Percentiles rank a stretch among this genome's conserved stretches.
Evolutionary conservation across 92 coral and sea anemone genomes (phyloP).

Genomic region (Epizoanthus stellaris): DNA sequence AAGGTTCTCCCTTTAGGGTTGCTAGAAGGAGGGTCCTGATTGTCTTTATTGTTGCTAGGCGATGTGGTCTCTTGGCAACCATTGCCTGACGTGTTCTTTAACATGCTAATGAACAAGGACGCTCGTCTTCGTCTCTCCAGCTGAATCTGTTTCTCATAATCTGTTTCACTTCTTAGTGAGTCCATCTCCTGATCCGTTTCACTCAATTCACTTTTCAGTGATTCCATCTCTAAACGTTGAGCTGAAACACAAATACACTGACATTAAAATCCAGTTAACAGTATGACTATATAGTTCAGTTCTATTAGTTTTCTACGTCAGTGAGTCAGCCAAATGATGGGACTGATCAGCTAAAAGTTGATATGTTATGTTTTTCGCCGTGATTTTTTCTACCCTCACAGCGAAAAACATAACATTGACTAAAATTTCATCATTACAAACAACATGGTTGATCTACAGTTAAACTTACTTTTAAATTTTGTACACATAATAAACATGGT

Average conservation of each 20-base stretch:
- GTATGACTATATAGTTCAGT: too few relatives aligned
- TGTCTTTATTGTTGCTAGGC: background rate
- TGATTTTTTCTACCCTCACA: too few relatives aligned
- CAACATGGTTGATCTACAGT: too few relatives aligned
- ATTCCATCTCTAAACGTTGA: constrained; percentile 75
- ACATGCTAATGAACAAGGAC: constrained; percentile 95
- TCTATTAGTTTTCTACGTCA: too few relatives aligned
- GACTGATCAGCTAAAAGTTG: too few relatives aligned
- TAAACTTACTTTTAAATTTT: too few relatives aligned
- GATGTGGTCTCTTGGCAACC: constrained; percentile 41
- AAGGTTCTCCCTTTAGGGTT: constrained; percentile 28
- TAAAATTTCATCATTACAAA: too few relatives aligned
- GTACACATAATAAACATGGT: too few relatives aligned
- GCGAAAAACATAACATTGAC: too few relatives aligned
- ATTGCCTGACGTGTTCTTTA: constrained; percentile 83
- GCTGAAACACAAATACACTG: constrained; percentile 45
- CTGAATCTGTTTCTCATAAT: constrained; percentile 88
- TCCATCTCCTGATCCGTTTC: constrained; percentile 20
- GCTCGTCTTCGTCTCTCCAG: constrained; percentile 93
- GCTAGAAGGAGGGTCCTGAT: background rate
- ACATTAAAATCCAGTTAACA: too few relatives aligned
- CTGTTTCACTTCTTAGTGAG: constrained; percentile 14
- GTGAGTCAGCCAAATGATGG: too few relatives aligned
- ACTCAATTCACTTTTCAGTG: constrained; percentile 49
- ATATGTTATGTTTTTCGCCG: too few relatives aligned